Evolutionary conservation across 2,797 vertebrate species (phyloP).

Genomic region (Miichthys miiuy): DNA sequence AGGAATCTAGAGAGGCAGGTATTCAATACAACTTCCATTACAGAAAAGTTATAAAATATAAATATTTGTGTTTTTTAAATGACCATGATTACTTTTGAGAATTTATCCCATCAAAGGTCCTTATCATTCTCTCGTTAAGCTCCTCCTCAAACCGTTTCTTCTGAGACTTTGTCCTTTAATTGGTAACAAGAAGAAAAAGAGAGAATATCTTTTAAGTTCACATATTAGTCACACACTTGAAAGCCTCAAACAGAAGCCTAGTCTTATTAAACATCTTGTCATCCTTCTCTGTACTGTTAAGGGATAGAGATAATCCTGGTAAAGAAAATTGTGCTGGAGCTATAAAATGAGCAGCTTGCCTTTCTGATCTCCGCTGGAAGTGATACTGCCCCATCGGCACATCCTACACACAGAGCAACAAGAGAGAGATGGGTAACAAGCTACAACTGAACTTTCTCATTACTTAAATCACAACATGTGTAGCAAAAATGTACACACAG

Average conservation of each 20-base stretch:
- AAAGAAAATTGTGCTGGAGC: constrained; percentile 25
- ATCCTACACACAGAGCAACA: constrained; percentile 82
- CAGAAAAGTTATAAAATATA: background rate
- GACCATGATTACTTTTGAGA: constrained; percentile 90
- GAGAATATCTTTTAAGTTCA: constrained; percentile 36
- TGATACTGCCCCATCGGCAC: constrained; percentile 95
- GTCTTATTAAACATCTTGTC: constrained; percentile 45
- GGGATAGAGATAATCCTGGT: constrained; percentile 49
- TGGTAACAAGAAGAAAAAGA: constrained; percentile 33
- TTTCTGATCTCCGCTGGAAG: constrained; percentile 93
- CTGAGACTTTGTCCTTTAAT: constrained; percentile 93
- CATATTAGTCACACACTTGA: constrained; percentile 46
- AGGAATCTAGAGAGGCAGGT: background rate
- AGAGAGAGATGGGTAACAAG: constrained; percentile 42
- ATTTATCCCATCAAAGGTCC: constrained; percentile 95
- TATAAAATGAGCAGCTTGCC: constrained; percentile 76
- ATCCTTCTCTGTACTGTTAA: constrained; percentile 19
- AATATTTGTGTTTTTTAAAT: background rate
- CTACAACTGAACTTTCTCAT: background rate
- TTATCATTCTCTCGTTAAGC: constrained; percentile 95
- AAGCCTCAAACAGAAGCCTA: constrained; percentile 36
- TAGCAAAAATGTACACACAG: constrained; percentile 79
- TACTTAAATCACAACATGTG: constrained; percentile 16
- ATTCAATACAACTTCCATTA: background rate
- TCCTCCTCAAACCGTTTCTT: constrained; percentile 97